Evolutionary conservation across 1,140 invertebrate genomes (phyloP).

Genomic region (Rhopalosiphum maidis): DNA sequence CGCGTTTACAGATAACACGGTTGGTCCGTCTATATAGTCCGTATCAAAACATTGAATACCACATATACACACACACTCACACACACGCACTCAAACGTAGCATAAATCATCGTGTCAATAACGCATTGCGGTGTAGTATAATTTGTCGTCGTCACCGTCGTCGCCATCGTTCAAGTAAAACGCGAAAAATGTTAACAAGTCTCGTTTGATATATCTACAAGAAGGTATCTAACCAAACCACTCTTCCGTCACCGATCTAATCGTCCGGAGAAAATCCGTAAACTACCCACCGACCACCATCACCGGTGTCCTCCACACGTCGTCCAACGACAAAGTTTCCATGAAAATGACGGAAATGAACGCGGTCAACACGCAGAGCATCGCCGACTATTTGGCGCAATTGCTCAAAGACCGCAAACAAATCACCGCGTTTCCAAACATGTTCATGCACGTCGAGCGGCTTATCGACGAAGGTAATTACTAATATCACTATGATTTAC

Average conservation of each 20-base stretch:
- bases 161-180: background rate
- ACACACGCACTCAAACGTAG: background rate
- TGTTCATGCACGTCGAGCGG: conserved; percentile 98
- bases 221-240: background rate
- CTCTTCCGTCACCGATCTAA: background rate
- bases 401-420: conserved; percentile 99
- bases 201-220: background rate
- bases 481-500: background rate
- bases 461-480: conserved; percentile 96
- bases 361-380: conserved; percentile 72
- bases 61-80: background rate
- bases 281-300: background rate
- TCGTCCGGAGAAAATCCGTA: conserved; percentile 25
- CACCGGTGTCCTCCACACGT: background rate
- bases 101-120: conserved; percentile 21
- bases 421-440: conserved; percentile 98
- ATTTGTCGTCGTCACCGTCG: background rate
- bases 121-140: conserved; percentile 5
- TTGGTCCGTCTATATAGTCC: background rate
- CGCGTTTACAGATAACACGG: conserved; percentile 51
- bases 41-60: background rate
- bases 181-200: conserved; percentile 25
- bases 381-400: conserved; percentile 99
- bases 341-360: conserved; percentile 58
- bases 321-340: conserved; percentile 6